Conservation (phyloP, 2,797 vertebrate species). For the Acanthopagrus latus region DNA sequence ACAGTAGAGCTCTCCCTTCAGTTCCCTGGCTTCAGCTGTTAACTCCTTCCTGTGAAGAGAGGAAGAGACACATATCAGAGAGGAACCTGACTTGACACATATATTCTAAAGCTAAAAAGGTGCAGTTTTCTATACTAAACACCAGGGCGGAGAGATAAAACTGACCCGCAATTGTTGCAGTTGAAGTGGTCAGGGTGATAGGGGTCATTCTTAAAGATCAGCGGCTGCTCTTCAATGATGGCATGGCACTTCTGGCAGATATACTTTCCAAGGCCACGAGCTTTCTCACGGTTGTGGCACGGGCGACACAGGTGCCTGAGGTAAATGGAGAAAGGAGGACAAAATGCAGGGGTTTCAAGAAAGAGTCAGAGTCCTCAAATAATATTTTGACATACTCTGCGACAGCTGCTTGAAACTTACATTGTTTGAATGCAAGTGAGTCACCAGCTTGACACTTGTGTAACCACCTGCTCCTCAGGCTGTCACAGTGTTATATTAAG, state of each 20-base stretch:
- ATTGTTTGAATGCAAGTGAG: conserved; percentile 27
- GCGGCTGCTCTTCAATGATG: conserved; percentile 96
- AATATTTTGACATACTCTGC: conserved; percentile 30
- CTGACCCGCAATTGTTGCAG: conserved; percentile 97
- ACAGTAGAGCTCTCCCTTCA: conserved; percentile 97
- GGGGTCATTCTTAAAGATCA: conserved; percentile 98
- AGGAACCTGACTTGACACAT: not conserved
- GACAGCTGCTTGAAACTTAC: conserved; percentile 30
- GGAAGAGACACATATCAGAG: not conserved
- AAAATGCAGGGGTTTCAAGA: conserved; percentile 10
- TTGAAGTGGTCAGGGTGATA: conserved; percentile 99
- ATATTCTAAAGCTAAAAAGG: not conserved
- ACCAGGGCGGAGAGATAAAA: not conserved
- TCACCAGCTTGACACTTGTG: conserved; percentile 28
- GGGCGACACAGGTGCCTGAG: conserved; percentile 95
- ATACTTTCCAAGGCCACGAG: conserved; percentile 93
- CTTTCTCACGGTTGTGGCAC: conserved; percentile 97
- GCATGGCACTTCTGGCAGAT: conserved; percentile 96
- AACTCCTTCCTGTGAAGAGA: conserved; percentile 91
- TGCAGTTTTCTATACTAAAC: not conserved
- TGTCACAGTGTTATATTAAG: conserved; percentile 52
- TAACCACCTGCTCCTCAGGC: conserved; percentile 46
- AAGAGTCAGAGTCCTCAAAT: conserved; percentile 12
- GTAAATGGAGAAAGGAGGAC: conserved; percentile 9
- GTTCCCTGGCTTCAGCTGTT: conserved; percentile 95